Evolutionary conservation across 1,140 invertebrate species (phyloP).

Genomic region (Cyphomyrmex costatus): DNA sequence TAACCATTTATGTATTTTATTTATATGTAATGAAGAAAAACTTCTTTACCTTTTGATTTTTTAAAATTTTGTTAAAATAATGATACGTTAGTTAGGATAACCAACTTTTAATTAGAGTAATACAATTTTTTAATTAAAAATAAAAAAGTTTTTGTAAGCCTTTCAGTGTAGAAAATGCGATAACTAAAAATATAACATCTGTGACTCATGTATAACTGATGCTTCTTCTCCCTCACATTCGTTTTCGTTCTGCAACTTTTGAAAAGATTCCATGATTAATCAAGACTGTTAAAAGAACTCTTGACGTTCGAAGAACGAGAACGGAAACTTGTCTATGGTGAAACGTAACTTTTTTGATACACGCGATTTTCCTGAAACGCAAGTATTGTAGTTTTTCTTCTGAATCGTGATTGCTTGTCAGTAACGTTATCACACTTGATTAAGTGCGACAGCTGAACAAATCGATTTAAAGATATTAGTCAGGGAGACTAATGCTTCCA

Average conservation of each 20-base stretch:
- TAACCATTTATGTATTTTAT: no score
- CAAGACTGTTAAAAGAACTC: not conserved
- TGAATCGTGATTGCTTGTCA: not conserved
- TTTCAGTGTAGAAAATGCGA: slow-evolving; percentile 19
- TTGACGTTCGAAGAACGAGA: not conserved
- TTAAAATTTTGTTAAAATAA: no score
- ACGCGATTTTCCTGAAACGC: not conserved
- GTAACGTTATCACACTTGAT: not conserved
- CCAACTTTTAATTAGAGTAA: no score
- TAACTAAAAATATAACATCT: slow-evolving; percentile 51
- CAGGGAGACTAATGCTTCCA: not conserved
- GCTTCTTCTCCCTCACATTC: not conserved
- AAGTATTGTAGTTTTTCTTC: not conserved
- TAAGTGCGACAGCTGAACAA: slow-evolving; percentile 34
- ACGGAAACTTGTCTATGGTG: not conserved
- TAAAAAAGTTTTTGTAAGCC: no score
- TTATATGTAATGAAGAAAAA: no score
- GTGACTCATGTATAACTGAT: not conserved
- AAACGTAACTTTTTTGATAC: not conserved
- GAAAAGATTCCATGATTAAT: not conserved
- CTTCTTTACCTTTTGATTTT: no score
- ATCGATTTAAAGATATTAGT: slow-evolving; percentile 6
- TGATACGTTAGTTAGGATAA: no score
- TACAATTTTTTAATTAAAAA: no score
- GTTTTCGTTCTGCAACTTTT: not conserved